Conservation (phyloP, 2,888 invertebrate species). For the Icerya purchasi region DNA sequence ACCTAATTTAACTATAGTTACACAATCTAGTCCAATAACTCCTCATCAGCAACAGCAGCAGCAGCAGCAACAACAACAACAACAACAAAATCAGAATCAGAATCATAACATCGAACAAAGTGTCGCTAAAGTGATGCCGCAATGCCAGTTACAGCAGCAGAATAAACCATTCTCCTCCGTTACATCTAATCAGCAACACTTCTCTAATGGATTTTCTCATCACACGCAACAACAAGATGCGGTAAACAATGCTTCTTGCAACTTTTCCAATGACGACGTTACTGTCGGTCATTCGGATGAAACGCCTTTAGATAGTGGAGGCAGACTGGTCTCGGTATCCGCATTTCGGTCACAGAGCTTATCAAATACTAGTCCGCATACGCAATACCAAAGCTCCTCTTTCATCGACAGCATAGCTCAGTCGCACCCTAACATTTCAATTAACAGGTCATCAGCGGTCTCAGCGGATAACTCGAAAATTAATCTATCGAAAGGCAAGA, state of each 20-base stretch:
- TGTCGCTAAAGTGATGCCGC: constrained; percentile 1
- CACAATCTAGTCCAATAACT: constrained; percentile 15
- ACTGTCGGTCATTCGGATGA: not conserved
- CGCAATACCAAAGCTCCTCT: constrained; percentile 13
- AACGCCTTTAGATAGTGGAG: not conserved
- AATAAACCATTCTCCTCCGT: constrained; percentile 14
- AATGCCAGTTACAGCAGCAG: constrained; percentile 8
- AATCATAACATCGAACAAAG: not conserved
- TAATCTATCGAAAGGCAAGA: constrained; percentile 6
- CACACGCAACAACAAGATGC: not conserved
- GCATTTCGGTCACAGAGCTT: too few relatives aligned
- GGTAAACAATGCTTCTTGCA: not conserved
- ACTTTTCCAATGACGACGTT: not conserved
- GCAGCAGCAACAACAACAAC: not conserved
- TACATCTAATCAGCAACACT: constrained; percentile 14
- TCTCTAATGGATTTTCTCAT: not conserved
- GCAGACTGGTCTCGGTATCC: constrained; percentile 4
- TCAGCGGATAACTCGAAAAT: constrained; percentile 14
- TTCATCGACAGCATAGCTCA: constrained; percentile 21
- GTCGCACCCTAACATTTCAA: constrained; percentile 21
- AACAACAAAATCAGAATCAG: too few relatives aligned
- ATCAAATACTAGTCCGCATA: constrained; percentile 6
- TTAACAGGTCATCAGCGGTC: constrained; percentile 21
- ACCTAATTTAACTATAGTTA: constrained; percentile 21
- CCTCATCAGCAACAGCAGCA: not conserved